Conservation (phyloP, 2,113 vertebrate species). For the Dolichotis patagonum region DNA sequence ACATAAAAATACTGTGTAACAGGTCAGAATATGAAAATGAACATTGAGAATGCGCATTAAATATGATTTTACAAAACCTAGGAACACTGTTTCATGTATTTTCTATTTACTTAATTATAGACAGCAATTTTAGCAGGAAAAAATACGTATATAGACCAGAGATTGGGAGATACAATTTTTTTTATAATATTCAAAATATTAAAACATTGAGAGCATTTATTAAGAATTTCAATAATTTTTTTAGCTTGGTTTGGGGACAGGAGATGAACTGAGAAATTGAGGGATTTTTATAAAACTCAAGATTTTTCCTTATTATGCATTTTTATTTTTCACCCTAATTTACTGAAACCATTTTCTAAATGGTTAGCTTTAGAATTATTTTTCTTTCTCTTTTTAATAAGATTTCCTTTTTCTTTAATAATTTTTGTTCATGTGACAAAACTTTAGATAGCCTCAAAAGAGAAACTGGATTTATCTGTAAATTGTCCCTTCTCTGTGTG, state of each 20-base stretch:
- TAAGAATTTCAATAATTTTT: not conserved
- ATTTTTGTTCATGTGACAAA: slow-evolving; percentile 37
- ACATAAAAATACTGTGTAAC: not conserved
- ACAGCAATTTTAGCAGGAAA: slow-evolving; percentile 36
- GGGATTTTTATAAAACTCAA: not conserved
- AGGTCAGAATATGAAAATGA: slow-evolving; percentile 48
- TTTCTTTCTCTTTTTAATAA: not conserved
- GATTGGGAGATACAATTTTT: not conserved
- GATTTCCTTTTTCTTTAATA: not conserved
- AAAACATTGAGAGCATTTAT: slow-evolving; percentile 9
- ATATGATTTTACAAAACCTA: not conserved
- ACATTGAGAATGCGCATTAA: not conserved
- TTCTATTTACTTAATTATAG: not conserved
- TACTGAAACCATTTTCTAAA: not conserved
- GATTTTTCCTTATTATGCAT: slow-evolving; percentile 53
- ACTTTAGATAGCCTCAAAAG: slow-evolving; percentile 58
- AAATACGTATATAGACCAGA: not conserved
- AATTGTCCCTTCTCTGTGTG: not conserved
- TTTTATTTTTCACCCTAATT: slow-evolving; percentile 37
- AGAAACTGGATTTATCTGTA: slow-evolving; percentile 27
- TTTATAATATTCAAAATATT: not conserved
- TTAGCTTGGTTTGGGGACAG: not conserved
- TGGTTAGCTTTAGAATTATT: not conserved
- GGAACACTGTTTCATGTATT: not conserved
- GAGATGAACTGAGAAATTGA: not conserved